Conservation (phyloP, 2,888 invertebrate genomes). For the Julus scanicus region DNA sequence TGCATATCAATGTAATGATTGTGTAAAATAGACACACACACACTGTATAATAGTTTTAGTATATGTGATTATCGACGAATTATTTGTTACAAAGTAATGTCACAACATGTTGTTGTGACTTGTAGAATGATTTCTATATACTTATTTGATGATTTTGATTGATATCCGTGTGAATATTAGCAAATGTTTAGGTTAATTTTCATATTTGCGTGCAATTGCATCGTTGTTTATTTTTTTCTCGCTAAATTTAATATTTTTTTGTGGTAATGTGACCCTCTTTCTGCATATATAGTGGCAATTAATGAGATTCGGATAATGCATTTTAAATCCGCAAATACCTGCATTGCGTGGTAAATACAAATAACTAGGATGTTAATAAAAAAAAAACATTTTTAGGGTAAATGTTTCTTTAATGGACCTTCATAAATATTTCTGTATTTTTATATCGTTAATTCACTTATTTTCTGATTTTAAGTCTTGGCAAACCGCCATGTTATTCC, state of each 20-base stretch:
- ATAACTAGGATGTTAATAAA: not conserved
- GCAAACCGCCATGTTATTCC: not conserved
- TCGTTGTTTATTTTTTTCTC: not conserved
- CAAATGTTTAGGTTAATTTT: slow-evolving; percentile 26
- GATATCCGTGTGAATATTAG: not conserved
- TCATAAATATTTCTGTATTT: not conserved
- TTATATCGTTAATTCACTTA: not conserved
- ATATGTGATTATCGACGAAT: not conserved
- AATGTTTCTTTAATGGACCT: slow-evolving; percentile 20
- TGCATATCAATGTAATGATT: not conserved
- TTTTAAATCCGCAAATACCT: not conserved
- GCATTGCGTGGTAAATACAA: slow-evolving; percentile 2
- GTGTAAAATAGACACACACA: not conserved
- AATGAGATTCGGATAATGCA: slow-evolving; percentile 13
- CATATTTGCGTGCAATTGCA: not conserved
- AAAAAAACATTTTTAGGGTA: not conserved
- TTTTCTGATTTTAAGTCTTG: not conserved
- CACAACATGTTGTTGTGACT: not conserved
- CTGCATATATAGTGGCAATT: not conserved
- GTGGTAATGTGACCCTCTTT: slow-evolving; percentile 9
- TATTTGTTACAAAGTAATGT: not conserved
- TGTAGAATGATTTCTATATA: not conserved
- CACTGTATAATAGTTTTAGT: not conserved
- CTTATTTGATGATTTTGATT: no score
- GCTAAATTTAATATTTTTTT: slow-evolving; percentile 16